phyloP scores from a whole-genome alignment of 1,140 invertebrate species.

The Penaeus chinensis region DNA sequence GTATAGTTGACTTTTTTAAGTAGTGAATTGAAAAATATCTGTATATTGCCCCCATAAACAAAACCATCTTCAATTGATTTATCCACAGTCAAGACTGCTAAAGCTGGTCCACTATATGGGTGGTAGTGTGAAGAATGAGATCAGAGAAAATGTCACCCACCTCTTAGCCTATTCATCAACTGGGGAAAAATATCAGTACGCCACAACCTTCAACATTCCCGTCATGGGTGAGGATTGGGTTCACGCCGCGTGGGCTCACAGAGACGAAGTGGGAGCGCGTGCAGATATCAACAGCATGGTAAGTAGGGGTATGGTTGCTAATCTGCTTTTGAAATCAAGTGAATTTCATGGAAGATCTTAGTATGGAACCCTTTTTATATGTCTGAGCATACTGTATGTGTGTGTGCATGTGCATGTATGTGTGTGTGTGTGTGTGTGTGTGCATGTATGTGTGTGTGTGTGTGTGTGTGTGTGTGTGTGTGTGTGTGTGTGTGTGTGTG shows the following conservation, averaged over 20 bases:
- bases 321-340: too few relatives aligned
- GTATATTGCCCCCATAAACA: not conserved
- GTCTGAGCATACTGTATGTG: not conserved
- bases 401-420: not conserved
- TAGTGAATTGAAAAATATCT: too few relatives aligned
- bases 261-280: constrained; percentile 76
- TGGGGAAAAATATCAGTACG: constrained; percentile 88
- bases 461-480: too few relatives aligned
- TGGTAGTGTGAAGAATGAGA: constrained; percentile 90
- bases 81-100: constrained; percentile 80
- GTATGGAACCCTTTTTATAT: not conserved
- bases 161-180: constrained; percentile 87
- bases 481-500: too few relatives aligned
- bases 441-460: too few relatives aligned
- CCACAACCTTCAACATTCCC: constrained; percentile 87
- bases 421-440: too few relatives aligned
- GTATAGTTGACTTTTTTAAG: not conserved
- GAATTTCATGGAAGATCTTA: too few relatives aligned
- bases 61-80: not conserved
- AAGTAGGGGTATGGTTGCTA: constrained; percentile 66
- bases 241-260: constrained; percentile 81
- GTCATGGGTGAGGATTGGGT: constrained; percentile 92
- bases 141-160: constrained; percentile 89
- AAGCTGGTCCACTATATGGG: constrained; percentile 93
- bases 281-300: constrained; percentile 80